Percentiles rank a stretch among this genome's conserved stretches.
These are phyloP conservation scores for Embidobia sp. DNA, from an alignment of 2,888 invertebrate species.

Conservation along the genomic window DNA sequence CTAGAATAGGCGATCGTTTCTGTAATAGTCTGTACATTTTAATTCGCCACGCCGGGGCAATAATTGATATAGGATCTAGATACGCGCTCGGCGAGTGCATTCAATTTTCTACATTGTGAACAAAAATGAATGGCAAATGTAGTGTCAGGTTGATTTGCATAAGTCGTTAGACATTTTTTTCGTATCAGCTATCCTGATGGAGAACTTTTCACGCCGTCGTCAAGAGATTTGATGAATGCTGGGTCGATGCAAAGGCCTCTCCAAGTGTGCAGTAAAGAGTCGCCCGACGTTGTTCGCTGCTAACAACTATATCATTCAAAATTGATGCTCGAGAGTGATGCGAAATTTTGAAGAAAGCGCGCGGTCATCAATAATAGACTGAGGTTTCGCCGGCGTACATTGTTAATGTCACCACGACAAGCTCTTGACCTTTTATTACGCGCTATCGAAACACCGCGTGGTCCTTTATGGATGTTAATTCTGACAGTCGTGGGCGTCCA, in stretches of 20 bases:
- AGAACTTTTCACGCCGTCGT: too few relatives aligned
- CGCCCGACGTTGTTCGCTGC: too few relatives aligned
- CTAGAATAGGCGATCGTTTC: conserved; percentile 1
- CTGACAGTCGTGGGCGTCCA: conserved; percentile 69
- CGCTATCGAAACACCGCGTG: conserved; percentile 53
- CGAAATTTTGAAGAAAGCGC: conserved; percentile 1
- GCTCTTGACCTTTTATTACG: conserved; percentile 41
- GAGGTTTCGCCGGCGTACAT: conserved; percentile 7
- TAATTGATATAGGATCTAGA: conserved; percentile 8
- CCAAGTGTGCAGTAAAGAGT: conserved; percentile 4
- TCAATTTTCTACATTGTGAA: conserved; percentile 9
- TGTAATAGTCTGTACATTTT: conserved; percentile 8
- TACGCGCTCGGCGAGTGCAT: background rate
- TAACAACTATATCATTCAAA: conserved; percentile 2
- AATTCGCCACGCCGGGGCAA: conserved; percentile 7
- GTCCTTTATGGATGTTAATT: conserved; percentile 68
- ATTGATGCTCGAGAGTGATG: conserved; percentile 8
- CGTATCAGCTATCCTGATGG: too few relatives aligned
- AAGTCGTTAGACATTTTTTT: background rate
- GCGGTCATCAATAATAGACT: conserved; percentile 1
- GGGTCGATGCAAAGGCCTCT: background rate
- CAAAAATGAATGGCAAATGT: background rate
- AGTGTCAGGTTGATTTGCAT: background rate
- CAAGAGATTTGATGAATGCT: conserved; percentile 1
- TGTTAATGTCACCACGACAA: conserved; percentile 35